These are phyloP conservation scores for Cheiracanthium punctorium DNA, from an alignment of 2,888 invertebrate genomes.

Conservation along the genomic window DNA sequence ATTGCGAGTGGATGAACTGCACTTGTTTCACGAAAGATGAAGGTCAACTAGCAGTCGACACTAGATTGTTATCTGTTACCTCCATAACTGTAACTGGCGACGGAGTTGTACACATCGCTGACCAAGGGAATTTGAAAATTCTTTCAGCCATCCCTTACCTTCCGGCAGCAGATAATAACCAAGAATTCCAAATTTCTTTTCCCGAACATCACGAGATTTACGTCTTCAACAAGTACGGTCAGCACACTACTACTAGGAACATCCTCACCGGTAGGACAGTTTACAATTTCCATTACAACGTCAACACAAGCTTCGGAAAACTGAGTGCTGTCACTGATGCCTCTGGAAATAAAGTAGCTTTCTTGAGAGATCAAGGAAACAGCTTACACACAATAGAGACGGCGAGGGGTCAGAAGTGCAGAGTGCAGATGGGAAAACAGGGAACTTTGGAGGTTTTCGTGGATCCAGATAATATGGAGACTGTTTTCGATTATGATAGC, in stretches of 20 bases:
- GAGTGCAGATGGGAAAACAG: constrained; percentile 93
- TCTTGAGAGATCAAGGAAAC: constrained; percentile 77
- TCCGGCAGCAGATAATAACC: constrained; percentile 73
- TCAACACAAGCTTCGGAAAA: constrained; percentile 96
- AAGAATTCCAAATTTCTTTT: constrained; percentile 95
- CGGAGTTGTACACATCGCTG: constrained; percentile 95
- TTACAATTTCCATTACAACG: constrained; percentile 95
- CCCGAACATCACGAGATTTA: constrained; percentile 96
- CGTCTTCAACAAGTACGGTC: constrained; percentile 94
- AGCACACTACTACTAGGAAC: constrained; percentile 94
- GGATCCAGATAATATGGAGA: constrained; percentile 94
- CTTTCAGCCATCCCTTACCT: constrained; percentile 73
- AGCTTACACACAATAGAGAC: constrained; percentile 90
- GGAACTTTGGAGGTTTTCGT: constrained; percentile 92
- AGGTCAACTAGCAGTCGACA: constrained; percentile 90
- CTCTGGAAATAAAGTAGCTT: constrained; percentile 81
- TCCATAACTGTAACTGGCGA: constrained; percentile 95
- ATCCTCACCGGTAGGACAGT: constrained; percentile 94
- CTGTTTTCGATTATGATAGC: constrained; percentile 93
- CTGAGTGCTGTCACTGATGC: constrained; percentile 94
- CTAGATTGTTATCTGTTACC: constrained; percentile 94
- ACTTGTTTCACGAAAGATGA: constrained; percentile 74
- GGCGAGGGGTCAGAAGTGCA: constrained; percentile 83
- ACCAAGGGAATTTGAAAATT: constrained; percentile 82
- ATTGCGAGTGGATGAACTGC: constrained; percentile 86